These are phyloP conservation scores for Campodea augens DNA, from an alignment of 1,140 invertebrate species.

Conservation along the genomic window DNA sequence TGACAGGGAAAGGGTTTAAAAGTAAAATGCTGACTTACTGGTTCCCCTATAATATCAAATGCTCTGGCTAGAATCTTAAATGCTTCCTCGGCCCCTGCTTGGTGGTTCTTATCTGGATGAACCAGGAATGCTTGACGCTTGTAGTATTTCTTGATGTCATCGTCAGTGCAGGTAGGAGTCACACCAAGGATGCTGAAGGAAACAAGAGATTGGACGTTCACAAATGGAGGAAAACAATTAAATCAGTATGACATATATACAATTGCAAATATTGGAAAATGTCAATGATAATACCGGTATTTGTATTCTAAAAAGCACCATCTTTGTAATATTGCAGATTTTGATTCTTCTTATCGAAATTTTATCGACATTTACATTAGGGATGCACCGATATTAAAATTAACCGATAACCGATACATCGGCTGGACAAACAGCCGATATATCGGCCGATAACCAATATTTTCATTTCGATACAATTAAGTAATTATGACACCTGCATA, in stretches of 20 bases:
- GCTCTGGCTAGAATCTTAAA: slow-evolving; percentile 89
- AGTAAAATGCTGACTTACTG: slow-evolving; percentile 34
- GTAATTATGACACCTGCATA: too few relatives aligned
- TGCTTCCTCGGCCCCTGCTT: slow-evolving; percentile 83
- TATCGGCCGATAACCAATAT: too few relatives aligned
- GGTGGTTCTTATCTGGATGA: slow-evolving; percentile 87
- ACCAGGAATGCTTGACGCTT: slow-evolving; percentile 79
- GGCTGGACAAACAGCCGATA: too few relatives aligned
- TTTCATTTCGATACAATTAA: too few relatives aligned
- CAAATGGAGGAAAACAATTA: neutral
- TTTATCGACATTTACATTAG: too few relatives aligned
- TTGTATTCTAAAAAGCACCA: too few relatives aligned
- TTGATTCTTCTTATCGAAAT: too few relatives aligned
- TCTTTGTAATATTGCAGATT: too few relatives aligned
- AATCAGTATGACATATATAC: neutral
- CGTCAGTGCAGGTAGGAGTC: slow-evolving; percentile 63
- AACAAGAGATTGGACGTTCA: slow-evolving; percentile 12
- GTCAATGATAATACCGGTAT: neutral
- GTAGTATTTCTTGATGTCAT: slow-evolving; percentile 87
- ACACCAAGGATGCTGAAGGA: slow-evolving; percentile 65
- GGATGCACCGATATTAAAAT: too few relatives aligned
- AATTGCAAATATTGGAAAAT: neutral
- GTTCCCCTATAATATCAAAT: slow-evolving; percentile 83
- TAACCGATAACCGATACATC: too few relatives aligned
- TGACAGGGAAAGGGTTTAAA: neutral